A percentile compares a stretch with the other conserved stretches of the same genome.
These are phyloP conservation scores for Tangara arthus DNA, from an alignment of 2,797 vertebrate species.

Conservation along the genomic window DNA sequence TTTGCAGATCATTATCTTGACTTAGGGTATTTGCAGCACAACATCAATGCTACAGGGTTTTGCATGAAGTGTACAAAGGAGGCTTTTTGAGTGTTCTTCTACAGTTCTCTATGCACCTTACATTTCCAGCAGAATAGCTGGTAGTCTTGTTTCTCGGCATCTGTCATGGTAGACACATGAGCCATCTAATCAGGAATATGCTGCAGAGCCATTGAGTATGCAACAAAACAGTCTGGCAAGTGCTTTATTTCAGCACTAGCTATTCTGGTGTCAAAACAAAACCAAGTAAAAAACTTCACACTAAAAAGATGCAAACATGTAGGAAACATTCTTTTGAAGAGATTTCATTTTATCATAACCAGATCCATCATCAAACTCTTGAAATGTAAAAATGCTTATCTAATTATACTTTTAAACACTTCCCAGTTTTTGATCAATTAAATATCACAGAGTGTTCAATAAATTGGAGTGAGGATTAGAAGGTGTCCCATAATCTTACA, in stretches of 20 bases:
- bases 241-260: not conserved
- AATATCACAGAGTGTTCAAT: not conserved
- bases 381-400: not conserved
- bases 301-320: not conserved
- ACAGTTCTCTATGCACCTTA: not conserved
- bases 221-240: not conserved
- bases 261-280: not conserved
- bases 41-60: not conserved
- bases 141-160: not conserved
- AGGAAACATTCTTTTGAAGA: not conserved
- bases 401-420: not conserved
- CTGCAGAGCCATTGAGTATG: not conserved
- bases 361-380: not conserved
- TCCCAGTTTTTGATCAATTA: not conserved
- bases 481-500: not conserved
- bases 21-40: not conserved
- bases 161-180: not conserved
- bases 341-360: not conserved
- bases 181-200: not conserved
- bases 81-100: not conserved
- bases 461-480: not conserved
- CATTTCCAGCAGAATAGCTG: not conserved
- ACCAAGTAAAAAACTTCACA: not conserved
- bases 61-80: not conserved
- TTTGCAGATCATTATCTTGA: not conserved